Evolutionary conservation across 2,888 invertebrate species (phyloP), one percentile per base, ranked within the genome.

Genomic region (Plebejus melissa): DNA sequence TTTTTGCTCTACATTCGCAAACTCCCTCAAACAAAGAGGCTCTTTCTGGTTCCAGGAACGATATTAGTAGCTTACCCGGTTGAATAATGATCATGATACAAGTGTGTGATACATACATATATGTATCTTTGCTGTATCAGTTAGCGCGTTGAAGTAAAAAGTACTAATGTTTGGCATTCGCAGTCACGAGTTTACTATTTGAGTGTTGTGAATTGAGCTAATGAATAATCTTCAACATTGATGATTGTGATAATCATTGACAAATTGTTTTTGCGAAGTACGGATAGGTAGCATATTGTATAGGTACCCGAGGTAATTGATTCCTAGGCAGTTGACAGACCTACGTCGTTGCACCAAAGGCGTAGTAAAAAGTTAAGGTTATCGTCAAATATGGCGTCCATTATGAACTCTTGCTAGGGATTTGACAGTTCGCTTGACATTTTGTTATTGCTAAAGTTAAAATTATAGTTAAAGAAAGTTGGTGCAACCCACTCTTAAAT

Each of bases 101-200:
- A 13, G 28, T 50, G 72, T 54, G 72, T 72, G 72, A 72, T 54
- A 54, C 50, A 72, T 71, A 71, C 50, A 72, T 54, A 72, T 3
- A 72, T 13, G 13, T 16, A 11, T 72, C 5, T 54, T 72, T 32
- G 50, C 50, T 32, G 11, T 54, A 54, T 11, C 13, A 2, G 32
- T 72, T 72, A 72, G 22, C 32, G 50, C 54, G 54, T 54, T 22
- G 1, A 41, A 54, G 54, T 72, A 50, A 50, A 72, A 32, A 13
- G 11, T 50, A 28, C 22, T 71, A 50, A 71, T 72, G 16, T 65
- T 65, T 16, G 65, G 65, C 65, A 36, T 65, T 32, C 32, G 13
- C 65, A 36, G 65, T 65, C 65, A 65, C 65, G 65, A 65, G 65
- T 4, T 60, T 60, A 65, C 32, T 32, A 65, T 36, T 65, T 36